These are phyloP conservation scores for Cyclura pinguis DNA, from an alignment of 2,797 vertebrate genomes.

Conservation along the genomic window DNA sequence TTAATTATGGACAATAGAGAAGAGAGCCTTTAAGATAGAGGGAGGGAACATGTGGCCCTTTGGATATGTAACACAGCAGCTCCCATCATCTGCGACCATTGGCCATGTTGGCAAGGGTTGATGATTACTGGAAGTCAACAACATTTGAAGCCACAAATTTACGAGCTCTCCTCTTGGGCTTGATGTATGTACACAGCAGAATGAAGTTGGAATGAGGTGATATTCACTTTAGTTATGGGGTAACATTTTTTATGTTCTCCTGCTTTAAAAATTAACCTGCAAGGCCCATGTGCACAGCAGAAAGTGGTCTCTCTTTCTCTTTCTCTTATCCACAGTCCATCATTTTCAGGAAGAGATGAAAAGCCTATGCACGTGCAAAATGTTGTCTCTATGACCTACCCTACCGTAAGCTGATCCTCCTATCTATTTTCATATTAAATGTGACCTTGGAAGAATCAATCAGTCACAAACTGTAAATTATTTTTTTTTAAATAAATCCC, in stretches of 20 bases:
- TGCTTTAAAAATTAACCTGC: not conserved
- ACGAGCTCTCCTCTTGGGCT: too few species aligned
- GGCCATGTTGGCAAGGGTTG: too few species aligned
- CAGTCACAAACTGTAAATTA: not conserved
- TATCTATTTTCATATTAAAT: too few species aligned
- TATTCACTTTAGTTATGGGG: not conserved
- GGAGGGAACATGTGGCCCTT: too few species aligned
- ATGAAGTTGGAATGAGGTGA: not conserved
- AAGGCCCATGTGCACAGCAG: not conserved
- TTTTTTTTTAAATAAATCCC: not conserved
- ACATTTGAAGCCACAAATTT: too few species aligned
- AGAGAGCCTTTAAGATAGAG: not conserved
- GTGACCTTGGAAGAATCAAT: not conserved
- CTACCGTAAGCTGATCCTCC: not conserved
- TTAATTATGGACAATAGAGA: not conserved
- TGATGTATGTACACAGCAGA: not conserved
- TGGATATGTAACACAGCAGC: too few species aligned
- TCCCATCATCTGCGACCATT: too few species aligned
- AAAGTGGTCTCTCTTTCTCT: too few species aligned
- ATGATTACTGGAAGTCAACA: too few species aligned
- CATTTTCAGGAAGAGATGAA: not conserved
- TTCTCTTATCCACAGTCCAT: not conserved
- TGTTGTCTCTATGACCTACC: not conserved
- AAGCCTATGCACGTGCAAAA: not conserved
- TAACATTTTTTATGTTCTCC: not conserved